Conservation (phyloP, 2,797 vertebrate genomes). For the Pseudochaenichthys georgianus region DNA sequence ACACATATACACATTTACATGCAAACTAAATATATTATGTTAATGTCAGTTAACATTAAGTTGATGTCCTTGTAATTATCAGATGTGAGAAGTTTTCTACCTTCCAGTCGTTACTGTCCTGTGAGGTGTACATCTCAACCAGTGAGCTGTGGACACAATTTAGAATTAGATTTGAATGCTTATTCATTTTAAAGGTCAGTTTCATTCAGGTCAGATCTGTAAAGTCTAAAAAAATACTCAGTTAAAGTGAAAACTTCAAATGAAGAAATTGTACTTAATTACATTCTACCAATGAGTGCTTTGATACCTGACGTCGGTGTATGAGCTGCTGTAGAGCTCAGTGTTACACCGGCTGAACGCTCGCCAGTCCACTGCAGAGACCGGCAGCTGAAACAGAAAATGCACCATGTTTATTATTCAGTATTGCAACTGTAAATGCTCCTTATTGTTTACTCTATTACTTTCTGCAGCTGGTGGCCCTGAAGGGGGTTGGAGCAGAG, state of each 20-base stretch:
- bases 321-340: neutral
- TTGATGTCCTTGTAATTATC: too few relatives aligned
- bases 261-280: too few relatives aligned
- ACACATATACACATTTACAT: too few relatives aligned
- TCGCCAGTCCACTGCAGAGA: slow-evolving; percentile 54
- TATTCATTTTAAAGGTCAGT: neutral
- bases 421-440: neutral
- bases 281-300: neutral
- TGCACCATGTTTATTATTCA: fast-evolving
- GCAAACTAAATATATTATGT: neutral
- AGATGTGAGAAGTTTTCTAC: slow-evolving; percentile 30
- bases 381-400: slow-evolving; percentile 50
- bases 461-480: slow-evolving; percentile 43
- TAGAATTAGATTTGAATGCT: neutral
- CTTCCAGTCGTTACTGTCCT: slow-evolving; percentile 39
- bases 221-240: too few relatives aligned
- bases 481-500: slow-evolving; percentile 48
- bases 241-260: too few relatives aligned
- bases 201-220: too few relatives aligned
- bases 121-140: slow-evolving; percentile 7
- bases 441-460: slow-evolving; percentile 15
- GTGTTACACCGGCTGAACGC: neutral
- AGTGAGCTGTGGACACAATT: slow-evolving; percentile 48
- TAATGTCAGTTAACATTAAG: too few relatives aligned
- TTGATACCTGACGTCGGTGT: slow-evolving; percentile 33